Evolutionary conservation across 2,113 vertebrate species (phyloP).

Genomic region (Sigmodon hispidus): DNA sequence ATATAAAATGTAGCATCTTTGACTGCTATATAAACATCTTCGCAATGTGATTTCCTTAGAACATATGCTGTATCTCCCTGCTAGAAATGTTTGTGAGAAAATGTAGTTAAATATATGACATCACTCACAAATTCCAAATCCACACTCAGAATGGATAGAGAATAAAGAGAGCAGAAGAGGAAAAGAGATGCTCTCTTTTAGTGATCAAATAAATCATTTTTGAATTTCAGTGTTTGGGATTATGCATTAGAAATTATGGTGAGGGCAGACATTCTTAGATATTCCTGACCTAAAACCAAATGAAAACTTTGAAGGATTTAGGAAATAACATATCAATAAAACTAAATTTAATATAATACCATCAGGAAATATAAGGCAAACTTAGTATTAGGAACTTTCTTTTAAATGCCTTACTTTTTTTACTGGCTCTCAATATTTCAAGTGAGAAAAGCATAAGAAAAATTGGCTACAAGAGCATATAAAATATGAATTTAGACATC

Average conservation of each 20-base stretch:
- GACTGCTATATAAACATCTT: slow-evolving; percentile 50
- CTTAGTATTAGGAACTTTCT: background rate
- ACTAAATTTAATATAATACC: background rate
- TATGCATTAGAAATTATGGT: background rate
- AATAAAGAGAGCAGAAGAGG: background rate
- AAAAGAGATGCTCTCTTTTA: background rate
- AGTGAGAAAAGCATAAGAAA: background rate
- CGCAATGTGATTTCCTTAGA: slow-evolving; percentile 61
- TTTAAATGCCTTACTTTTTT: background rate
- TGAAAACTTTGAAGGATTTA: background rate
- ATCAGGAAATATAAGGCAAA: background rate
- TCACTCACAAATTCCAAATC: background rate
- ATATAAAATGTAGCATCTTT: slow-evolving; percentile 69
- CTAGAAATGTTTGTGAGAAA: slow-evolving; percentile 15
- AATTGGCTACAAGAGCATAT: accelerated
- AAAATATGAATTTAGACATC: background rate
- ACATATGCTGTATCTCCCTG: slow-evolving; percentile 57
- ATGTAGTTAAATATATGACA: slow-evolving; percentile 23
- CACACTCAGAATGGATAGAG: background rate
- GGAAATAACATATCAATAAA: background rate
- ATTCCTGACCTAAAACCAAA: background rate
- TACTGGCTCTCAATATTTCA: background rate
- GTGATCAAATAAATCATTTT: slow-evolving; percentile 36
- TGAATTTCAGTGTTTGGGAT: background rate
- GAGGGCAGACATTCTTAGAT: background rate